Evolutionary conservation across 2,113 vertebrate genomes (phyloP), one percentile per base, ranked within the genome.

Genomic region (Aptenodytes patagonicus): DNA sequence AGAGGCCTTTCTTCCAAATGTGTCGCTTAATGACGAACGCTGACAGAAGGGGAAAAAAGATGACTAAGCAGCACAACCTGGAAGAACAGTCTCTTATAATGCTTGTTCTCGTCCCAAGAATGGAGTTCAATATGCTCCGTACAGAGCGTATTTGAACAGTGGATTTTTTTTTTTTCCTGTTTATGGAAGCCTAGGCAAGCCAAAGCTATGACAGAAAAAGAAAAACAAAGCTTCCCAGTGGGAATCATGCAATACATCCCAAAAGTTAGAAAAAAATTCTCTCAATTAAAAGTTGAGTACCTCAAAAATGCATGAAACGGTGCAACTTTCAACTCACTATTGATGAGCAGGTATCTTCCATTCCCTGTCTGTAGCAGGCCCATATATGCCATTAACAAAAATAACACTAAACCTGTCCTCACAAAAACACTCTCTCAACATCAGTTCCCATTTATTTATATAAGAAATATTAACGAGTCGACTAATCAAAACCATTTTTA

Each of bases 61-160:
- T 79, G 77, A 95, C 72, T 84, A 87, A 91, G 93, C 78, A 85
- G 93, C 87, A 83, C 52, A 91, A 94, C 87, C 87, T 91, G 82
- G 52, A 91, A 40, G 17, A 95, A 84, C 83, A 91, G 77, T 6
- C 83, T 71, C 89, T 62, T 71, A 61, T 1, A 75, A 55, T 14
- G 51, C 85, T 79, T 91, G 71, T 61, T 91, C 69, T 60, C 47
- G 52, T 87, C 69, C 83, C 72, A 76, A 51, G 73, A 86, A 78
- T 18, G 19, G 32, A 82, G 61, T 42, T 69, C 85, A 93, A 54
- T 57, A 47, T 64, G 80, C 61, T 83, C 83, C 44, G 24, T 6
- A 28, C 26, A 78, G 24, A 95, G 26, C 24, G 34, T 49, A 65
- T 19, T 69, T 71, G 47, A 68, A 79, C 28, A 86, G n/a, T 2